Base-by-base conservation (phyloP, 2,113 vertebrate species). In the Sclerurus mexicanus region DNA sequence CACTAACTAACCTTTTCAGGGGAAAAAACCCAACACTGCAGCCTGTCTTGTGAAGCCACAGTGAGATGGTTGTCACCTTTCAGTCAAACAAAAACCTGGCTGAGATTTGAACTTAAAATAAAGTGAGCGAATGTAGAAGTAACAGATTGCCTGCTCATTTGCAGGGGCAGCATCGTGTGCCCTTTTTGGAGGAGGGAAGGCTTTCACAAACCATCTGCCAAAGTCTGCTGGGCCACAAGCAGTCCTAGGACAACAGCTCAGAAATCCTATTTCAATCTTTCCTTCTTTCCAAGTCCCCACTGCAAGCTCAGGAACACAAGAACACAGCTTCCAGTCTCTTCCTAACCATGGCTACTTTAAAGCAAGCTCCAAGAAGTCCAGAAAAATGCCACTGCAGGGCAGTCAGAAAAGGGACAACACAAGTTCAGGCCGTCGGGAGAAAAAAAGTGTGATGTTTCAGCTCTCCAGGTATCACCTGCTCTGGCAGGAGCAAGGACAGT, bases 61-160 rank as follows among this genome's bases (percentile, higher is more conserved):
- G 59, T 44, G 53, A 90, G 80, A 58, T 7, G 19, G 53, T 46
- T 80, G 72, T 62, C 72, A 81, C 33, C 10, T 67, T 81, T 89
- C n/a, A 81, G 83, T 86, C 46, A 89, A 85, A 66, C 55, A 85
- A 85, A 71, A 84, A 69, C 14, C 13, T 0, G 0, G 6, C 59
- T 92, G 60, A 89, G 55, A 81, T 67, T 25, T 89, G 84, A 91
- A 87, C 80, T 86, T 89, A 66, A 75, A 27, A 14, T 78, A 59
- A 95, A 93, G 76, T 59, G 76, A 89, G 59, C 2, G 47, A 73
- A 95, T 10, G 64, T 19, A 71, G 30, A 76, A 87, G 69, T 93
- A 95, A 87, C 95, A 96, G 91, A 95, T 94, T 94, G 87, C 84
- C 88, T 91, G 95, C 94, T 93, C 87, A 68, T 82, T 95, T 91